phyloP scores from a whole-genome alignment of 1,140 invertebrate genomes.

The Yoshiicerus persimilis region DNA sequence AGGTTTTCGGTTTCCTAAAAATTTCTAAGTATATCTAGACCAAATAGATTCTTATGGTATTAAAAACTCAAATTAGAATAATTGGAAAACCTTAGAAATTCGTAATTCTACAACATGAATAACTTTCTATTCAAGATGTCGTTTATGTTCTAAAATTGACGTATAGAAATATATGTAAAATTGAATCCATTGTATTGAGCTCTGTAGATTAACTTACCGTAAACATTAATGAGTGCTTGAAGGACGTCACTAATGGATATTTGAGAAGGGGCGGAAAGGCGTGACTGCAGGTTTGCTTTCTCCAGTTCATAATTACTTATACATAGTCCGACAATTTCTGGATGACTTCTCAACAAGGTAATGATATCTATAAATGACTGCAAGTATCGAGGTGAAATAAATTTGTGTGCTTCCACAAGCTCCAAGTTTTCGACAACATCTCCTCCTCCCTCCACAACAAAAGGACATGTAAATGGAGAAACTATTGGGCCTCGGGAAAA shows the following conservation, averaged over 20 bases:
- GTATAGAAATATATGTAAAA: too few relatives aligned
- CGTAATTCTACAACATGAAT: too few relatives aligned
- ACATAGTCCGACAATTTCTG: conserved; percentile 45
- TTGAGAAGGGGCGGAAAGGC: background rate
- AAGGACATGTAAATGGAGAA: conserved; percentile 54
- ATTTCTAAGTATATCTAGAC: too few relatives aligned
- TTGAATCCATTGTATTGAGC: too few relatives aligned
- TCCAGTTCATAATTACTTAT: conserved; percentile 39
- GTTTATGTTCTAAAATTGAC: too few relatives aligned
- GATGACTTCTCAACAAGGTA: conserved; percentile 44
- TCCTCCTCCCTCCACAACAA: conserved; percentile 75
- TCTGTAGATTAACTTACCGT: too few relatives aligned
- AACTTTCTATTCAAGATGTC: too few relatives aligned
- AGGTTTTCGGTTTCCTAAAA: too few relatives aligned
- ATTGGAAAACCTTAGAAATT: too few relatives aligned
- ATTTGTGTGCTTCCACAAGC: conserved; percentile 87
- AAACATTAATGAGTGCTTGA: conserved; percentile 45
- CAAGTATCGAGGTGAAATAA: conserved; percentile 66
- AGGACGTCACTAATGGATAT: conserved; percentile 8
- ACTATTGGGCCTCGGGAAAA: conserved; percentile 30
- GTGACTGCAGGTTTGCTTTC: background rate
- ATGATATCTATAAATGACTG: conserved; percentile 45
- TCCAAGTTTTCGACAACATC: conserved; percentile 74
- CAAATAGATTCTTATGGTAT: too few relatives aligned
- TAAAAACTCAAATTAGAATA: too few relatives aligned